Conservation (phyloP, 2,113 vertebrate genomes). For the Cnemophilus loriae region DNA sequence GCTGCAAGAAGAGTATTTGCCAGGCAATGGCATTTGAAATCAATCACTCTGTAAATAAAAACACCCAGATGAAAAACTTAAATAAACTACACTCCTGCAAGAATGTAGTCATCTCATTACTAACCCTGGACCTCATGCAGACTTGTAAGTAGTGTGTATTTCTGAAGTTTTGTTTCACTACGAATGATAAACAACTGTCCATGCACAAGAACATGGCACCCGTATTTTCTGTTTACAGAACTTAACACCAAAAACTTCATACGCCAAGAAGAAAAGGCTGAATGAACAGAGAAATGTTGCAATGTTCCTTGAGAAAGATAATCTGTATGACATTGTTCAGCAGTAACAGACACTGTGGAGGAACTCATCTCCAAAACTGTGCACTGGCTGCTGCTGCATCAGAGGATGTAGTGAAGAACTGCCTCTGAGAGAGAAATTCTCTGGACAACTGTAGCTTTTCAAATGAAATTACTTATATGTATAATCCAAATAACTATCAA, state of each 20-base stretch:
- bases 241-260: not conserved
- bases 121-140: not conserved
- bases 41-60: not conserved
- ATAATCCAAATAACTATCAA: not conserved
- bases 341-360: not conserved
- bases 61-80: not conserved
- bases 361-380: not conserved
- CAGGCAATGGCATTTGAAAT: not conserved
- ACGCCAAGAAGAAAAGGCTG: rapidly evolving
- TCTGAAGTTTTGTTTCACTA: not conserved
- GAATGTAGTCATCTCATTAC: not conserved
- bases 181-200: not conserved
- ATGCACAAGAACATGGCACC: not conserved
- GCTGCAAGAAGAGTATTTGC: not conserved
- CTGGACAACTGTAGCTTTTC: not conserved
- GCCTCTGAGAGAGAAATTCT: not conserved
- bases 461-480: not conserved
- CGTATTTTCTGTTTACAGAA: not conserved
- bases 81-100: not conserved
- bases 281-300: not conserved
- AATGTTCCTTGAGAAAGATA: not conserved
- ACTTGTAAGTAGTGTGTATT: not conserved
- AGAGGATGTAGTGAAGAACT: not conserved
- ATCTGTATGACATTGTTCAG: not conserved
- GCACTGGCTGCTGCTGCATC: not conserved